Percentiles rank a stretch among this genome's conserved stretches.
Conservation (phyloP, 2,888 invertebrate genomes). For the Epiblema foenella region DNA sequence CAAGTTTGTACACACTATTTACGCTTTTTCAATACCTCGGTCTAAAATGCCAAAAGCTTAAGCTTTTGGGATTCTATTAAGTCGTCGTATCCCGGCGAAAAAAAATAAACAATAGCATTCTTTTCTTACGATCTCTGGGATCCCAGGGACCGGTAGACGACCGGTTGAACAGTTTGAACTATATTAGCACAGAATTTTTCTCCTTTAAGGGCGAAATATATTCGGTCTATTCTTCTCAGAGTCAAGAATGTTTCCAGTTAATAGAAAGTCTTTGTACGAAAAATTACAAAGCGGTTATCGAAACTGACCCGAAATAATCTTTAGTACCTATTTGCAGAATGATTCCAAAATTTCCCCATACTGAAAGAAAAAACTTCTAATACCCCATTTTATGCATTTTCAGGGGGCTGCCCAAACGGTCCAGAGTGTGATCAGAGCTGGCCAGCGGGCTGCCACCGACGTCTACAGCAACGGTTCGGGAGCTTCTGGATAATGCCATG, state of each 20-base stretch:
- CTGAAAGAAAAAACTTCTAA: slow-evolving; percentile 21
- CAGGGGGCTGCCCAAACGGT: slow-evolving; percentile 91
- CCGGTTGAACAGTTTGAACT: neutral
- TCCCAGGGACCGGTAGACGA: too few relatives aligned
- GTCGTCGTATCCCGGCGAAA: too few relatives aligned
- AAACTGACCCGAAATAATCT: neutral
- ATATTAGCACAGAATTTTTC: neutral
- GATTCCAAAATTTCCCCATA: neutral
- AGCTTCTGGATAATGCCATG: slow-evolving; percentile 61
- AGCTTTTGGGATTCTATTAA: neutral
- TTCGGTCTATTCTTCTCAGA: neutral
- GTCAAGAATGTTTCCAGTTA: neutral
- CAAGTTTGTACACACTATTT: neutral
- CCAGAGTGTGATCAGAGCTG: slow-evolving; percentile 86
- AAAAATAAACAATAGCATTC: too few relatives aligned
- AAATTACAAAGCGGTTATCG: neutral
- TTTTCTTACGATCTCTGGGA: too few relatives aligned
- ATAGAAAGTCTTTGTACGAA: neutral
- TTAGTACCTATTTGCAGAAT: neutral
- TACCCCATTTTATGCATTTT: slow-evolving; percentile 54
- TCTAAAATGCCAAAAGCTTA: too few relatives aligned
- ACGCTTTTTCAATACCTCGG: neutral
- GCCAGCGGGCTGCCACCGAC: slow-evolving; percentile 80
- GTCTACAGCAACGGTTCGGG: slow-evolving; percentile 79
- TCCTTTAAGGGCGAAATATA: too few relatives aligned